Percentiles rank a stretch among this genome's conserved stretches.
phyloP scores from a whole-genome alignment of 1,140 invertebrate species.

The Tribolium madens region DNA sequence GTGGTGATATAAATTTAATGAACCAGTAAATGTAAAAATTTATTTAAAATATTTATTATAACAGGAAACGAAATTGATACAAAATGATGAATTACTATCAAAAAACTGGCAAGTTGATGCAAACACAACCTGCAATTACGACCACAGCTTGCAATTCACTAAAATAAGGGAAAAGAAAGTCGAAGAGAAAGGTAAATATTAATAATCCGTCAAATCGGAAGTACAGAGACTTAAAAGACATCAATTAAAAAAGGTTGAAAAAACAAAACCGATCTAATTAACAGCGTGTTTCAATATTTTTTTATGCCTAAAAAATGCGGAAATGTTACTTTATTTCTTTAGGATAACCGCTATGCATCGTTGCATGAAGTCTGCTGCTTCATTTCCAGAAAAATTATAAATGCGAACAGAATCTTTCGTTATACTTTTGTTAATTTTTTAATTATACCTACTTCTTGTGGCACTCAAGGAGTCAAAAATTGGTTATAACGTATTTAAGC shows the following conservation, averaged over 20 bases:
- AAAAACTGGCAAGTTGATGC: background rate
- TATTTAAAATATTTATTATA: background rate
- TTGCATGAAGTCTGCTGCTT: slow-evolving; percentile 11
- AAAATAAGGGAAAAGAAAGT: slow-evolving; percentile 19
- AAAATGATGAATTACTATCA: background rate
- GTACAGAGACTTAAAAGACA: background rate
- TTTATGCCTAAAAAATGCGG: background rate
- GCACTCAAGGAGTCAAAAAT: background rate
- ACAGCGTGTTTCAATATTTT: background rate
- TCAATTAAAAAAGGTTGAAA: background rate
- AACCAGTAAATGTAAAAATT: background rate
- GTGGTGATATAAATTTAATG: background rate
- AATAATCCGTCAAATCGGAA: background rate
- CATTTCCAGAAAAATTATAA: slow-evolving; percentile 2
- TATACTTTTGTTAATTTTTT: slow-evolving; percentile 1
- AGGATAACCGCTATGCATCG: background rate
- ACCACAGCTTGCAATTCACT: background rate
- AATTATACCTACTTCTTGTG: background rate
- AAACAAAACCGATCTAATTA: background rate
- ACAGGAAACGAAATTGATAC: background rate
- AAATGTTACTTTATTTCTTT: background rate
- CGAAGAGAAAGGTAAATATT: slow-evolving; percentile 15
- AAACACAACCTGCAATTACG: background rate
- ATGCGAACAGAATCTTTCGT: slow-evolving; percentile 10
- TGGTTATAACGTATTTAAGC: background rate